Percentiles rank a stretch among this genome's conserved stretches.
Evolutionary conservation across 2,113 vertebrate genomes (phyloP).

Genomic region (Atractosteus spatula): DNA sequence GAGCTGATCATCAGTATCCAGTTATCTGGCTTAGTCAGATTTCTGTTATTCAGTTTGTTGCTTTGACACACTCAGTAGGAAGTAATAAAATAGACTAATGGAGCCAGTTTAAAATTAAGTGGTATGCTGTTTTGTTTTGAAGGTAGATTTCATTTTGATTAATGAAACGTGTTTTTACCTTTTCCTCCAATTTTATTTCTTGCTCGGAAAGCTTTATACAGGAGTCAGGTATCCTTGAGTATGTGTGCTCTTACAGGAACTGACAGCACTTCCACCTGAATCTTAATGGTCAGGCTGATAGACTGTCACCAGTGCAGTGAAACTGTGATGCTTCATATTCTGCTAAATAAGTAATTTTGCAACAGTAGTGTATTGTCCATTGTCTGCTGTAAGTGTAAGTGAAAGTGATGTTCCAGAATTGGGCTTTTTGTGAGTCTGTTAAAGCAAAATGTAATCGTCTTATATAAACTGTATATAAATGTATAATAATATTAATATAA

Average conservation of each 20-base stretch:
- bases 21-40: conserved; percentile 30
- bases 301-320: background rate
- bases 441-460: no score
- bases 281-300: conserved; percentile 15
- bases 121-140: no score
- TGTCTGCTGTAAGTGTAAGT: no score
- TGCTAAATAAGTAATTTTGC: background rate
- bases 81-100: no score
- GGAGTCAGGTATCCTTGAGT: background rate
- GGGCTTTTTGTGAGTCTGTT: no score
- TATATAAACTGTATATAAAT: no score
- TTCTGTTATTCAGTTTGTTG: no score
- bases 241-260: background rate
- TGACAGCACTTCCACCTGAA: conserved; percentile 12
- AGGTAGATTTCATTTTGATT: background rate
- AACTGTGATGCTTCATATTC: conserved; percentile 14
- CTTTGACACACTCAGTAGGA: no score
- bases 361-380: no score
- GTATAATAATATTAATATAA: no score
- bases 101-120: no score
- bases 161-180: background rate
- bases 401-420: no score
- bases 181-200: conserved; percentile 5
- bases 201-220: background rate
- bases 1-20: conserved; percentile 1